A percentile compares a stretch with the other conserved stretches of the same genome.
Conservation (phyloP, 2,797 vertebrate species). For the Falco concolor region DNA sequence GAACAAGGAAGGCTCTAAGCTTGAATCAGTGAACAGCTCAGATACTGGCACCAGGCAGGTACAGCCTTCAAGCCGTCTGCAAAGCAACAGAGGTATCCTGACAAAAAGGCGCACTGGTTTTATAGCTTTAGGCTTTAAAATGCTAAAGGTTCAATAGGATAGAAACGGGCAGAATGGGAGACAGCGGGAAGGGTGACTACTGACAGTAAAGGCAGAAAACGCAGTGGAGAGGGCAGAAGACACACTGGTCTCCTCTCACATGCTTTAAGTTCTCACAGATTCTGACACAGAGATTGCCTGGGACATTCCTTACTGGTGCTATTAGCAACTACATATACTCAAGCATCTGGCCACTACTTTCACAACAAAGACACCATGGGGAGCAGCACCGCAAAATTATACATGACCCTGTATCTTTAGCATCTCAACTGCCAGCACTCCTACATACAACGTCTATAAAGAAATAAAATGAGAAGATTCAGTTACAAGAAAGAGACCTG, state of each 20-base stretch:
- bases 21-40: not conserved
- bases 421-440: not conserved
- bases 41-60: accelerated
- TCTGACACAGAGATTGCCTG: not conserved
- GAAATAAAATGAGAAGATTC: not conserved
- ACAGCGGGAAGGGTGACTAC: not conserved
- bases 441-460: not conserved
- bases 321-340: not conserved
- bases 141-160: not conserved
- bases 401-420: not conserved
- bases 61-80: not conserved
- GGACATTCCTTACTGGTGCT: not conserved
- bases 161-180: not conserved
- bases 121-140: not conserved
- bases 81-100: not conserved
- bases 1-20: not conserved
- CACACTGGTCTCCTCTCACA: not conserved
- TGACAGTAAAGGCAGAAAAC: not conserved
- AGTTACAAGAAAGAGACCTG: not conserved
- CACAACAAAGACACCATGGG: not conserved
- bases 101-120: not conserved
- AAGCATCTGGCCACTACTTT: not conserved
- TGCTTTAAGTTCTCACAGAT: not conserved
- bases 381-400: not conserved
- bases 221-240: not conserved